Percentiles rank a stretch among this genome's conserved stretches.
Evolutionary conservation across 2,888 invertebrate species (phyloP).

Genomic region (Pterobdella sp.): DNA sequence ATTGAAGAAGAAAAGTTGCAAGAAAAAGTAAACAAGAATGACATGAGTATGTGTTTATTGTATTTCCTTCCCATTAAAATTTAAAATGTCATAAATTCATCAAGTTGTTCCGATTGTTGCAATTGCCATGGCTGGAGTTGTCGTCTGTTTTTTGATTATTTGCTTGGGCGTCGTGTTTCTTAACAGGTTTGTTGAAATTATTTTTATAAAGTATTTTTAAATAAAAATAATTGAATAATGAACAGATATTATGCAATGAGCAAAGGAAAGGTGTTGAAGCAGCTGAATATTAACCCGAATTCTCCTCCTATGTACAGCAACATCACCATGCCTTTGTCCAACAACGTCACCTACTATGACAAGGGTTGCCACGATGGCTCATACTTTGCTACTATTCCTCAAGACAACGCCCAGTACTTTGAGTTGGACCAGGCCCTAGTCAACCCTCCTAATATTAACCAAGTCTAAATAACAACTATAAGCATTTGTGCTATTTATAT

Average conservation of each 20-base stretch:
- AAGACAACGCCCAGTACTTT: constrained; percentile 24
- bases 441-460: neutral
- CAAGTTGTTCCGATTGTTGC: constrained; percentile 21
- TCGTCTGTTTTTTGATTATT: constrained; percentile 23
- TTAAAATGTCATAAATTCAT: neutral
- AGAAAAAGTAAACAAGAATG: too few species aligned
- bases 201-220: too few species aligned
- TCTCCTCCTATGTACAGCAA: constrained; percentile 10
- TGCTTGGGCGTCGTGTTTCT: constrained; percentile 23
- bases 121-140: constrained; percentile 23
- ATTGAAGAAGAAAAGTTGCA: neutral
- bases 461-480: neutral
- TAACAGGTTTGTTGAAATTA: constrained; percentile 16
- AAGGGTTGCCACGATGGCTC: constrained; percentile 3
- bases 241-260: constrained; percentile 22
- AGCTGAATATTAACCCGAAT: constrained; percentile 8
- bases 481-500: neutral
- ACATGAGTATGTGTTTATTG: too few species aligned
- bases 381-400: neutral
- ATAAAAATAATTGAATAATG: too few species aligned
- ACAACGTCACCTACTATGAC: constrained; percentile 11
- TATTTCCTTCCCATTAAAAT: neutral
- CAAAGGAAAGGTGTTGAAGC: constrained; percentile 20
- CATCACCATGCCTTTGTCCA: neutral
- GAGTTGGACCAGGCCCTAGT: constrained; percentile 25